These are phyloP conservation scores for Lota lota DNA, from an alignment of 2,113 vertebrate genomes.

Conservation along the genomic window DNA sequence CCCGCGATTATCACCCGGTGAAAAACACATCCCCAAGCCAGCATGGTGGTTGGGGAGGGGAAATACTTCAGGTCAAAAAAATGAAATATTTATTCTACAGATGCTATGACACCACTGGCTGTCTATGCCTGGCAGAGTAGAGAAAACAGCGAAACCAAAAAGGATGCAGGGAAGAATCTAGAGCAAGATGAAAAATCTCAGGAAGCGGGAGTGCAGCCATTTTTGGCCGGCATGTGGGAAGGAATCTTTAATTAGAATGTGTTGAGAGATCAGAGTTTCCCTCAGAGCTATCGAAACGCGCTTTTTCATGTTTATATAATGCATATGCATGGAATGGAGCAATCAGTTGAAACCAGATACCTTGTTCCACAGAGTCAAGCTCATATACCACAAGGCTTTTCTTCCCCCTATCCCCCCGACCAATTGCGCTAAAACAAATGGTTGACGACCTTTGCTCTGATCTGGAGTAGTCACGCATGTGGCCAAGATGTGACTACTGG, in stretches of 20 bases:
- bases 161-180: constrained; percentile 27
- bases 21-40: constrained; percentile 29
- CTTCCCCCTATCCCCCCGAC: no score
- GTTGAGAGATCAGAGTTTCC: constrained; percentile 65
- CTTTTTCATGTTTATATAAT: constrained; percentile 65
- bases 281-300: constrained; percentile 49
- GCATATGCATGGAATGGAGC: constrained; percentile 60
- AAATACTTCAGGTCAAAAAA: constrained; percentile 9
- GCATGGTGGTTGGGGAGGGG: neutral
- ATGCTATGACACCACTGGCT: constrained; percentile 35
- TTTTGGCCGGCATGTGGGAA: constrained; percentile 43
- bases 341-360: constrained; percentile 62
- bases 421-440: neutral
- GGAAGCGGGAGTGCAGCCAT: constrained; percentile 32
- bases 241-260: constrained; percentile 67
- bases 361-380: constrained; percentile 29
- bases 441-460: neutral
- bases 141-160: constrained; percentile 31
- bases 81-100: constrained; percentile 23
- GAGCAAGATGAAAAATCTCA: constrained; percentile 40
- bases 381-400: neutral
- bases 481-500: neutral
- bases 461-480: neutral
- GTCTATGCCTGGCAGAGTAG: constrained; percentile 41
- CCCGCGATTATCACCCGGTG: constrained; percentile 42